Evolutionary conservation across 2,888 invertebrate genomes (phyloP).

Genomic region (Sinotaia quadrata): DNA sequence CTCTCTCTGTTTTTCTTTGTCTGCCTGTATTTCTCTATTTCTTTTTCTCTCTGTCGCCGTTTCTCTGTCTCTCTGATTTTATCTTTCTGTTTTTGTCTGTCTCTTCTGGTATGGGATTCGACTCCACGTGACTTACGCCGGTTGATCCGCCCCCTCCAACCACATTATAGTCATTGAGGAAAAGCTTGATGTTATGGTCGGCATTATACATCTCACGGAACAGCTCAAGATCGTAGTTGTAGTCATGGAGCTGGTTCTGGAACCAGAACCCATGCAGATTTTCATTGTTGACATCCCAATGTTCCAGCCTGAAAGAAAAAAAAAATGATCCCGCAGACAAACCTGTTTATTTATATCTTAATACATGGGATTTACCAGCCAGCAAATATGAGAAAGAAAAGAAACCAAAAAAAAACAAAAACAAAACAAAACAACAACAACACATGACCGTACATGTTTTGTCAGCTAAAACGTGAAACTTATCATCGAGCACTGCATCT

Average conservation of each 20-base stretch:
- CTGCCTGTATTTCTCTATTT: too few relatives aligned
- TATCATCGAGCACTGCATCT: too few relatives aligned
- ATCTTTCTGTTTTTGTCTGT: constrained; percentile 3
- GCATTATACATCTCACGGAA: constrained; percentile 42
- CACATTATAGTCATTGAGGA: constrained; percentile 51
- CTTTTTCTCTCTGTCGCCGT: constrained; percentile 2
- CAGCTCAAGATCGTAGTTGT: constrained; percentile 47
- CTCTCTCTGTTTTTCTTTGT: too few relatives aligned
- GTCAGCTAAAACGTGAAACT: too few relatives aligned
- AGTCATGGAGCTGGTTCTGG: constrained; percentile 40
- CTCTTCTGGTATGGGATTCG: too few relatives aligned
- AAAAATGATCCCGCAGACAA: neutral
- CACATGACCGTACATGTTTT: neutral
- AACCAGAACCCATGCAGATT: constrained; percentile 52
- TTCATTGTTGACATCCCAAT: constrained; percentile 63
- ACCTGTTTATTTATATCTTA: constrained; percentile 11
- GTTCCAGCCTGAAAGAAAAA: constrained; percentile 42
- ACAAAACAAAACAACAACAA: too few relatives aligned
- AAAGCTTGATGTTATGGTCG: constrained; percentile 46
- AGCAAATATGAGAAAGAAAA: too few relatives aligned
- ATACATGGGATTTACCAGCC: too few relatives aligned
- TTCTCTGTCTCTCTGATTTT: neutral
- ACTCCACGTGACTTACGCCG: constrained; percentile 22
- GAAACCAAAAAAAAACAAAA: too few relatives aligned
- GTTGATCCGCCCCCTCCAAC: constrained; percentile 23